A percentile compares a stretch with the other conserved stretches of the same genome.
phyloP scores from a whole-genome alignment of 2,888 invertebrate species.

The Stenichneumon culpator region DNA sequence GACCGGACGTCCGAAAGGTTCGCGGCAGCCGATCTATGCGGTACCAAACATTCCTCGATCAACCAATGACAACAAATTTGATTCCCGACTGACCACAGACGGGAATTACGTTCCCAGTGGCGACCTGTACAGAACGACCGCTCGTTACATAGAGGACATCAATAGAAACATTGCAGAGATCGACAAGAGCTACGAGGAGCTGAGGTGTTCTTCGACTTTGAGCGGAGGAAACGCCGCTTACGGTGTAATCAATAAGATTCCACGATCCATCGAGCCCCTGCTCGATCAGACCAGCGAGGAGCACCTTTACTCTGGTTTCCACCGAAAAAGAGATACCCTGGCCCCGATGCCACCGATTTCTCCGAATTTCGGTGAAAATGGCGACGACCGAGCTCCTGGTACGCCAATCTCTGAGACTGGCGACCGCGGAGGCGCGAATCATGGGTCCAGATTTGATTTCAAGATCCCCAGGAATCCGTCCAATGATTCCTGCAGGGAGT shows the following conservation, averaged over 20 bases:
- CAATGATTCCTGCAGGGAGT: slow-evolving; percentile 30
- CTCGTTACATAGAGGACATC: slow-evolving; percentile 82
- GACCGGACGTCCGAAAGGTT: slow-evolving; percentile 25
- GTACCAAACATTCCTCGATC: slow-evolving; percentile 73
- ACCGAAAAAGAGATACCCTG: slow-evolving; percentile 77
- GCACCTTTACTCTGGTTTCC: slow-evolving; percentile 71
- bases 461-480: slow-evolving; percentile 48
- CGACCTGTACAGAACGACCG: slow-evolving; percentile 80
- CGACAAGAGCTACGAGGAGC: slow-evolving; percentile 80
- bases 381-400: slow-evolving; percentile 60
- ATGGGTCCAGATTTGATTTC: slow-evolving; percentile 60
- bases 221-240: slow-evolving; percentile 72
- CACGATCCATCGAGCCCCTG: slow-evolving; percentile 64
- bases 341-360: slow-evolving; percentile 82
- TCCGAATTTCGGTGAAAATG: slow-evolving; percentile 74
- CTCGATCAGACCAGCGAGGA: slow-evolving; percentile 50
- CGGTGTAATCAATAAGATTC: slow-evolving; percentile 78
- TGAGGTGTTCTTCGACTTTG: slow-evolving; percentile 71
- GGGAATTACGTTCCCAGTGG: slow-evolving; percentile 81
- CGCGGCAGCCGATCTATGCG: slow-evolving; percentile 79
- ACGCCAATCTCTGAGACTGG: slow-evolving; percentile 34
- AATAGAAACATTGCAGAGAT: slow-evolving; percentile 82
- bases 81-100: slow-evolving; percentile 67
- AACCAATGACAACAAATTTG: slow-evolving; percentile 61
- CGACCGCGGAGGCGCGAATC: slow-evolving; percentile 28